Evolutionary conservation across 2,888 invertebrate species (phyloP).

Genomic region (Melikaiella ostensackeni): DNA sequence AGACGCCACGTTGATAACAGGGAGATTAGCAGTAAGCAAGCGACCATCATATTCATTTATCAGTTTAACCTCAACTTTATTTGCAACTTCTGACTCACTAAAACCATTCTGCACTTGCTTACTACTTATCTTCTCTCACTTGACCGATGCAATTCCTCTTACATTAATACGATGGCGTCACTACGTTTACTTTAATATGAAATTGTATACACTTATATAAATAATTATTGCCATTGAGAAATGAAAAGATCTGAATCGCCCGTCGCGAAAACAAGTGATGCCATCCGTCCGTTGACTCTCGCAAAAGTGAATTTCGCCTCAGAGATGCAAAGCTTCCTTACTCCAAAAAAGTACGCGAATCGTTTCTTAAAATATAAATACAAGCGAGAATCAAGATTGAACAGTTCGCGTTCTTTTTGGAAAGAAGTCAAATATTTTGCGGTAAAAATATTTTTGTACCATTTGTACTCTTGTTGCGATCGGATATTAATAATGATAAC

Average conservation of each 20-base stretch:
- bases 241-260: constrained; percentile 57
- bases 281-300: constrained; percentile 28
- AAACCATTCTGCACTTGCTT: constrained; percentile 3
- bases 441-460: constrained; percentile 31
- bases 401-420: constrained; percentile 34
- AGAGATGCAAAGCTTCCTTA: constrained; percentile 27
- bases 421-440: constrained; percentile 23
- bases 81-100: not conserved
- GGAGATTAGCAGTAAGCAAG: constrained; percentile 37
- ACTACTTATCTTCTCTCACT: constrained; percentile 21
- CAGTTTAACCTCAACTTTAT: not conserved
- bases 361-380: constrained; percentile 29
- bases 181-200: constrained; percentile 66
- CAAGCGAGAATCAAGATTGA: constrained; percentile 6
- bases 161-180: constrained; percentile 63
- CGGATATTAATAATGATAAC: constrained; percentile 27
- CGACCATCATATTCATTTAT: not conserved
- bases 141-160: constrained; percentile 40
- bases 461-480: constrained; percentile 37
- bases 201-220: constrained; percentile 66
- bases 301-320: constrained; percentile 23
- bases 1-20: constrained; percentile 25
- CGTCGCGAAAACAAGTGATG: constrained; percentile 28
- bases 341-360: constrained; percentile 24
- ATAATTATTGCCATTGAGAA: constrained; percentile 72